These are phyloP conservation scores for Salmo trutta DNA, from an alignment of 2,797 vertebrate genomes.

Conservation along the genomic window DNA sequence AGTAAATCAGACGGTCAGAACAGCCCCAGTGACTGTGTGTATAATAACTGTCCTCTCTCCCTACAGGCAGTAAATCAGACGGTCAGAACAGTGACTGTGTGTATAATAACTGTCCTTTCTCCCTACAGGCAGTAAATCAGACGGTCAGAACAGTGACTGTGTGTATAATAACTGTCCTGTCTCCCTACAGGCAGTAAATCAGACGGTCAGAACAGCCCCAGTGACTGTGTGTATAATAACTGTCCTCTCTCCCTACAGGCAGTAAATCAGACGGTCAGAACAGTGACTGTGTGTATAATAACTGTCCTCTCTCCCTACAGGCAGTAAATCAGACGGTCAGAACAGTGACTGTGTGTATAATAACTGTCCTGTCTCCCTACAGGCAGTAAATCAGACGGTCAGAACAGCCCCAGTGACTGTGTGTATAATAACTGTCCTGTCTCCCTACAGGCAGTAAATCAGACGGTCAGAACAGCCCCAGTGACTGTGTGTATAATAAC, in stretches of 20 bases:
- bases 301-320: no score
- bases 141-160: constrained; percentile 61
- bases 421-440: no score
- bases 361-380: no score
- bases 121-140: constrained; percentile 84
- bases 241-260: no score
- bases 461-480: constrained; percentile 59
- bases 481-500: no score
- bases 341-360: no score
- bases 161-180: no score
- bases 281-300: no score
- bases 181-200: constrained; percentile 84
- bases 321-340: constrained; percentile 81
- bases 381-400: constrained; percentile 85
- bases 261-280: constrained; percentile 79
- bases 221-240: no score
- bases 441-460: constrained; percentile 84
- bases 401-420: not conserved
- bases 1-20: constrained; percentile 79
- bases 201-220: constrained; percentile 59
- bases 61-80: constrained; percentile 85
- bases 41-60: no score
- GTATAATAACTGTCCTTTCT: no score
- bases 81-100: constrained; percentile 44
- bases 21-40: not conserved